phyloP scores from a whole-genome alignment of 2,113 vertebrate species.

The Rutilus rutilus region DNA sequence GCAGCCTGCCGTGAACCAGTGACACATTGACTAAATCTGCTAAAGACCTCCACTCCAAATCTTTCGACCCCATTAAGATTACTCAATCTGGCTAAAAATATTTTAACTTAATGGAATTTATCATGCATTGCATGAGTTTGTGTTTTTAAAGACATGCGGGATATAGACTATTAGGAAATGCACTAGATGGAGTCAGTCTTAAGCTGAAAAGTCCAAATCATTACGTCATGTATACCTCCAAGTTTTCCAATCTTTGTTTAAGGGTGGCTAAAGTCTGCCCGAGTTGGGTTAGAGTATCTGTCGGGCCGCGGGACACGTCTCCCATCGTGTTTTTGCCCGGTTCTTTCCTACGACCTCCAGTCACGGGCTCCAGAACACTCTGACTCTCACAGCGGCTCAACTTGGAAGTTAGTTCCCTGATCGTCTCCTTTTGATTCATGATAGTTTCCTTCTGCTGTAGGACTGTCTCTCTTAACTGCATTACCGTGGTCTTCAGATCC shows the following conservation, averaged over 20 bases:
- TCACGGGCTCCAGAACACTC: conserved; percentile 79
- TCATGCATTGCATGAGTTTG: background rate
- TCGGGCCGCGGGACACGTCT: conserved; percentile 89
- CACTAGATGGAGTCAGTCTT: background rate
- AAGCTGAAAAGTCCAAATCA: background rate
- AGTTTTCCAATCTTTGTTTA: conserved; percentile 92
- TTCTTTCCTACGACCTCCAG: conserved; percentile 77
- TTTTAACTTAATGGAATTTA: background rate
- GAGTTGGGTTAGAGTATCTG: conserved; percentile 93
- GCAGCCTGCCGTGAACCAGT: background rate
- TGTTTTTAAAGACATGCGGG: background rate
- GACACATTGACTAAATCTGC: conserved; percentile 5
- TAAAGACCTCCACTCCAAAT: background rate
- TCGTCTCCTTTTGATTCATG: conserved; percentile 93
- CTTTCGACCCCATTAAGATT: background rate
- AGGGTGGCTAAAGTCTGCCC: conserved; percentile 95
- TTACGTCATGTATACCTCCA: conserved; percentile 83
- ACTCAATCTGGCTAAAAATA: background rate
- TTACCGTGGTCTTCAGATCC: conserved; percentile 88
- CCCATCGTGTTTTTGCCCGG: conserved; percentile 92
- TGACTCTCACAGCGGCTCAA: conserved; percentile 94
- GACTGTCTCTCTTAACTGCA: conserved; percentile 94
- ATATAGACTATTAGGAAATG: background rate
- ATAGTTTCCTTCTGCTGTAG: conserved; percentile 97
- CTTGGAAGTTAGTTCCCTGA: conserved; percentile 92